Conservation (phyloP, 2,888 invertebrate genomes). For the Octodonta nipae region DNA sequence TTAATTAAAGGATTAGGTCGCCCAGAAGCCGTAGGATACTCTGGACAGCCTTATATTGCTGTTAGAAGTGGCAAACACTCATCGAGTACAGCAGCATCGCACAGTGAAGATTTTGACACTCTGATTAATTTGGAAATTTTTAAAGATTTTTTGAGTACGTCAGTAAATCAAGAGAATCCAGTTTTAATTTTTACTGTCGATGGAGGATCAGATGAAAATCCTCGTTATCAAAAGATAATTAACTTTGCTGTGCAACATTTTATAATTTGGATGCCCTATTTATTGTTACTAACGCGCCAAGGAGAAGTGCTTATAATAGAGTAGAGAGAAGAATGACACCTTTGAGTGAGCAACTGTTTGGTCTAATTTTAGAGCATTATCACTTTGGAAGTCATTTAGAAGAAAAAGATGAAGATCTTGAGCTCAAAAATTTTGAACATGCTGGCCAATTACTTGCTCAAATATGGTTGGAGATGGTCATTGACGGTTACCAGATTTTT, state of each 20-base stretch:
- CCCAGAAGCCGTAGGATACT: constrained; percentile 15
- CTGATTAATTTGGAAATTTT: not conserved
- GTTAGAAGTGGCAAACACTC: constrained; percentile 12
- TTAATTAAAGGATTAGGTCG: too few relatives aligned
- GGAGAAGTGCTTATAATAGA: not conserved
- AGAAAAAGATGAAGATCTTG: not conserved
- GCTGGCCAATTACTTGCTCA: not conserved
- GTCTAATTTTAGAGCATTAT: not conserved
- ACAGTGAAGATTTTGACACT: not conserved
- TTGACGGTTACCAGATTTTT: constrained; percentile 1
- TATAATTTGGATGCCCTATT: not conserved
- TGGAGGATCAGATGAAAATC: constrained; percentile 1
- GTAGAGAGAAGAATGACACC: not conserved
- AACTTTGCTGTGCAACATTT: too few relatives aligned
- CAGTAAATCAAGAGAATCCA: not conserved
- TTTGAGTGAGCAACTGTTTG: not conserved
- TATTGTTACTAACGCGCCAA: not conserved
- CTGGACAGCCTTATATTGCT: constrained; percentile 26
- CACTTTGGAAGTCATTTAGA: not conserved
- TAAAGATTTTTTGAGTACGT: too few relatives aligned
- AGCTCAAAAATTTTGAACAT: not conserved
- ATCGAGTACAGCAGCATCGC: not conserved
- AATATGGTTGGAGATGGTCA: not conserved
- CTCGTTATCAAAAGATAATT: too few relatives aligned
- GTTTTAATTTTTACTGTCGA: not conserved